phyloP scores from a whole-genome alignment of 2,113 vertebrate species.

The Phocoena sinus region DNA sequence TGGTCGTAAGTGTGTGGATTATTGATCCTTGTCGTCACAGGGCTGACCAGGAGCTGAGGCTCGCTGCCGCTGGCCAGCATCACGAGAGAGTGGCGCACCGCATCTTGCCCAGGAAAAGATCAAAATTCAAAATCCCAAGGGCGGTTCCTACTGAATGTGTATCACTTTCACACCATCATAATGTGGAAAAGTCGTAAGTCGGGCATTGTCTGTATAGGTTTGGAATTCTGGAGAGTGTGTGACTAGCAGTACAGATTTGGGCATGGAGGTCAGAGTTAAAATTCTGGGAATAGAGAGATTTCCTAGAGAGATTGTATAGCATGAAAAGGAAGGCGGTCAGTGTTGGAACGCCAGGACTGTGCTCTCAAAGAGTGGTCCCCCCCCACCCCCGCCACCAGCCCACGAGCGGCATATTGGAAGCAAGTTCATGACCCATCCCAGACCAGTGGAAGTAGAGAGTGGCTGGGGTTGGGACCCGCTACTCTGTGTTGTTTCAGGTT shows the following conservation, averaged over 20 bases:
- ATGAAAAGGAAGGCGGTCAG: background rate
- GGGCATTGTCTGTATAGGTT: background rate
- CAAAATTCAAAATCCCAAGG: background rate
- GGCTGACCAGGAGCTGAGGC: background rate
- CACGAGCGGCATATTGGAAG: too few relatives aligned
- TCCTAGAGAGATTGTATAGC: background rate
- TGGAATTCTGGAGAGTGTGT: background rate
- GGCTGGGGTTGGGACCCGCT: too few relatives aligned
- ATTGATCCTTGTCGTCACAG: background rate
- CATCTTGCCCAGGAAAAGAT: background rate
- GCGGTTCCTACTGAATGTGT: background rate
- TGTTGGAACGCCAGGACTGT: background rate
- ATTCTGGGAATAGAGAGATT: background rate
- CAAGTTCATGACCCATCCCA: background rate
- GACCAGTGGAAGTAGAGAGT: background rate
- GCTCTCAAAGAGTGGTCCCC: too few relatives aligned
- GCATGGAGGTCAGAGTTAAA: background rate
- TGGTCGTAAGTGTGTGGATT: background rate
- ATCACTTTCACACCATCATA: background rate
- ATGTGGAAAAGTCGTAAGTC: background rate
- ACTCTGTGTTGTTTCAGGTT: background rate
- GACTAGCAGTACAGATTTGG: background rate
- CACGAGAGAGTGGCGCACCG: background rate
- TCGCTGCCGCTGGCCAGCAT: background rate
- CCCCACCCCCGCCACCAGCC: fast-evolving